These are phyloP conservation scores for Rhopalosiphum nymphaeae DNA, from an alignment of 2,888 invertebrate species.

Conservation along the genomic window DNA sequence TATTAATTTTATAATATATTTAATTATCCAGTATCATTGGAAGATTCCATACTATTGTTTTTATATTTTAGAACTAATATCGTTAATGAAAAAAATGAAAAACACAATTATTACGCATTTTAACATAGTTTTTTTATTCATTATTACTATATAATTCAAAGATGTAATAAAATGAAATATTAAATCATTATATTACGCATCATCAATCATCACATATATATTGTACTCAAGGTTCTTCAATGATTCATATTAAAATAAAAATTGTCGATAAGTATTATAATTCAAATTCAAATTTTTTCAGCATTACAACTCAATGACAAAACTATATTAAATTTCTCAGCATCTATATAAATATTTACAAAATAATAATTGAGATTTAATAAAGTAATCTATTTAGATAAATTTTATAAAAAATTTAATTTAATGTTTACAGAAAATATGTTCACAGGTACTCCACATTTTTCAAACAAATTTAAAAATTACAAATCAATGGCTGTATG, in stretches of 20 bases:
- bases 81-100: neutral
- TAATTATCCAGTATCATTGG: neutral
- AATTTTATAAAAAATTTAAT: neutral
- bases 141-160: neutral
- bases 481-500: neutral
- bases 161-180: neutral
- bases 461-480: neutral
- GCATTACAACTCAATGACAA: too few relatives aligned
- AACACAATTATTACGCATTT: neutral
- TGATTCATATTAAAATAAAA: neutral
- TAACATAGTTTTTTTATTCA: neutral
- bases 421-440: neutral
- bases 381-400: neutral
- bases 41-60: too few relatives aligned
- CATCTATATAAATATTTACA: neutral
- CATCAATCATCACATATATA: neutral
- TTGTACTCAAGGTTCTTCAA: neutral
- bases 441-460: neutral
- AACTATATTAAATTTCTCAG: neutral
- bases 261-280: neutral
- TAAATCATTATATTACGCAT: neutral
- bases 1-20: neutral
- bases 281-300: neutral
- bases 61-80: constrained; percentile 1
- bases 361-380: neutral